Conservation (phyloP, 2,113 vertebrate species). For the Ginglymostoma cirratum region DNA sequence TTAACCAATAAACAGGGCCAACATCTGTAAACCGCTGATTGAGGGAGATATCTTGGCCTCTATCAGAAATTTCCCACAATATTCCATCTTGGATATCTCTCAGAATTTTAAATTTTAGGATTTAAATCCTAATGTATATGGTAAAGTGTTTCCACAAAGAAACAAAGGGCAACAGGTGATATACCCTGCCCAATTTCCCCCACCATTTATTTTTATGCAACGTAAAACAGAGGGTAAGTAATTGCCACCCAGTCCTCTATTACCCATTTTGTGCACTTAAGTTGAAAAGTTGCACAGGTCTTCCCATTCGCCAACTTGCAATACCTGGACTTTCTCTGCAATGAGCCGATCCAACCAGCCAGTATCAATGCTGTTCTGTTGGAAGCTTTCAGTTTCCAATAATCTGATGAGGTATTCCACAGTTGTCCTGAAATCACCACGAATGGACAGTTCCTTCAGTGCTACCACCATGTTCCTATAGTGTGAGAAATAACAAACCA, state of each 20-base stretch:
- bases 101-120: background rate
- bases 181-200: background rate
- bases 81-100: background rate
- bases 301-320: background rate
- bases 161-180: background rate
- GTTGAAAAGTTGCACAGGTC: too few species aligned
- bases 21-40: background rate
- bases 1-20: background rate
- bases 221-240: background rate
- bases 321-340: conserved; percentile 96
- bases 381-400: conserved; percentile 93
- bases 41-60: background rate
- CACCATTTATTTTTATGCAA: too few species aligned
- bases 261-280: background rate
- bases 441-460: conserved; percentile 91
- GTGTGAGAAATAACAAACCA: conserved; percentile 32
- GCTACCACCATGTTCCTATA: conserved; percentile 96
- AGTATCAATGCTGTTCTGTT: conserved; percentile 90
- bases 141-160: background rate
- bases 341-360: conserved; percentile 96
- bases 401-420: conserved; percentile 96
- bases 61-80: background rate
- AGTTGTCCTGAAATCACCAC: conserved; percentile 94
- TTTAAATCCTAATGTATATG: background rate
- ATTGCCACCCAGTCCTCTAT: background rate